phyloP scores from a whole-genome alignment of 2,888 invertebrate species.

The Xylota sylvarum region DNA sequence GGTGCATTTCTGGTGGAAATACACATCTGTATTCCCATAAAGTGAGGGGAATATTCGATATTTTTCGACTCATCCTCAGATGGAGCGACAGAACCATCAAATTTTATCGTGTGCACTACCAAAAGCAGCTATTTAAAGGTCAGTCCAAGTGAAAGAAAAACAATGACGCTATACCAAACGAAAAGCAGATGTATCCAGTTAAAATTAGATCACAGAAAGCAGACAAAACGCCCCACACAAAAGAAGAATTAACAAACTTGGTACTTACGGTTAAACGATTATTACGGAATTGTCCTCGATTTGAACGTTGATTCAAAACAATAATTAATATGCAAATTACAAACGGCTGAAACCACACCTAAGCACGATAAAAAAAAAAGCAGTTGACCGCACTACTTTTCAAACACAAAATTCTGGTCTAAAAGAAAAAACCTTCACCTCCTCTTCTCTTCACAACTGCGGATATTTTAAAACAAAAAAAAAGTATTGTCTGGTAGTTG shows the following conservation, averaged over 20 bases:
- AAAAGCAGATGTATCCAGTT: constrained; percentile 73
- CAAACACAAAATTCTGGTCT: constrained; percentile 56
- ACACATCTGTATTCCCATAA: constrained; percentile 10
- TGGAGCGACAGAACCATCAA: constrained; percentile 32
- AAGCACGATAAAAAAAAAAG: constrained; percentile 26
- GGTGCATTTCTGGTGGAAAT: constrained; percentile 38
- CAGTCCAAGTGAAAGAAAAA: constrained; percentile 6
- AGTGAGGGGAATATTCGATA: constrained; percentile 39
- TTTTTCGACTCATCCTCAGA: constrained; percentile 33
- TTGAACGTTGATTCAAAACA: constrained; percentile 62
- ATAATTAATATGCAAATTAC: constrained; percentile 59
- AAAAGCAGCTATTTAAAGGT: constrained; percentile 33
- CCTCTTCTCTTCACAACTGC: constrained; percentile 30
- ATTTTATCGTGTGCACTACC: constrained; percentile 14
- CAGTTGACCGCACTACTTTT: constrained; percentile 52
- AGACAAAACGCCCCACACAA: constrained; percentile 6
- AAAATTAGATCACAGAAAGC: constrained; percentile 59
- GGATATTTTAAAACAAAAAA: constrained; percentile 62
- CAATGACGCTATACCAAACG: constrained; percentile 11
- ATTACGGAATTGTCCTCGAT: constrained; percentile 7
- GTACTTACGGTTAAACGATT: constrained; percentile 56
- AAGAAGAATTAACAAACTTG: constrained; percentile 1
- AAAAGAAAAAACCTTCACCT: constrained; percentile 50
- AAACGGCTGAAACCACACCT: constrained; percentile 73
- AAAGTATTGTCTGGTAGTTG: constrained; percentile 26